Base-by-base conservation (phyloP, 2,113 vertebrate species). In the Gymnarchus niloticus region DNA sequence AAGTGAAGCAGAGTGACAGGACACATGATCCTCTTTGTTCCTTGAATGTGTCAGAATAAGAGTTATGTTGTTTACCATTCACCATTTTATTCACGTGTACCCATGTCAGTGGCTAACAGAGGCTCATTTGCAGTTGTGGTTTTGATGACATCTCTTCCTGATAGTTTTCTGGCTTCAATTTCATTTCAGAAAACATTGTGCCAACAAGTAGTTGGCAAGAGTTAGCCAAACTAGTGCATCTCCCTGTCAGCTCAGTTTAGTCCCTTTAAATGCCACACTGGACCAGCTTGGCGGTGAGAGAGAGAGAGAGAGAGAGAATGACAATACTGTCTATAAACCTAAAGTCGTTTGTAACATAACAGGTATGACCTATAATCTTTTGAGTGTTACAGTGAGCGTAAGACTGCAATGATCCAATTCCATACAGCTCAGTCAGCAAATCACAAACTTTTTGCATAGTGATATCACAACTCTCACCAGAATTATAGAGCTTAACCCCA, bases 51-150 rank as follows among this genome's bases (percentile, higher is more conserved):
- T 86, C 88, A 88, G 86, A 90, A 90, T 93, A 91, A 92, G 78
- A 25, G 85, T 59, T 90, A 92, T 90, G 90, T 91, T 92, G 91
- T 92, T 91, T 91, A 89, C 89, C 85, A 82, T 83, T 89, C 84
- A 87, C 87, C 83, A 51, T 17, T 9, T 46, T 37, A 84, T 52
- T 69, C 57, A 65, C 87, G 86, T 86, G 25, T 85, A 48, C 51
- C 59, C 78, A 86, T 84, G 56, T 54, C 85, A 87, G 85, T 84
- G 57, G 48, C 52, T 54, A 10, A 12, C 14, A 19, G 21, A 14
- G 59, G 76, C 44, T 46, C 23, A 54, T 25, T 44, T 23, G 46
- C 41, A 54, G 21, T 46, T 1, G 54, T 12, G 57, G 25, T 33
- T 14, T 52, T 88, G 78, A 85, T 86, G 49, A 54, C 19, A 77